Evolutionary conservation across 2,113 vertebrate genomes (phyloP), one percentile per base, ranked within the genome.

Genomic region (Sapajus apella): DNA sequence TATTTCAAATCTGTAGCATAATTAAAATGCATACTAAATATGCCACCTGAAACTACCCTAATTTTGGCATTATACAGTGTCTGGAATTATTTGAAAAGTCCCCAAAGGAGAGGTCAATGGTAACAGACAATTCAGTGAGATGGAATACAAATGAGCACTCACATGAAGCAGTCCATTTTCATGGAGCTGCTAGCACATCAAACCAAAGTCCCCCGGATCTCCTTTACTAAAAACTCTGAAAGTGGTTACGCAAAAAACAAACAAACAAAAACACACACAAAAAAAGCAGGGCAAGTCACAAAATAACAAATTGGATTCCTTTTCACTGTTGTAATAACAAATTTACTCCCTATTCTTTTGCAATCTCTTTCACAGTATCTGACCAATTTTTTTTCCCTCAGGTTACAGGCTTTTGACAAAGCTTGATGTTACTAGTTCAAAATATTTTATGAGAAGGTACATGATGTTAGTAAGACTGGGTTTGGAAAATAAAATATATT

Each of bases 401-500:
- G 56, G 70, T 66, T 87, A 86, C 20, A 80, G 40, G 30, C 27
- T 79, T 80, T 84, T 37, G 5, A 79, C 61, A 95, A 93, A 92
- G 88, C 32, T n/a, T 32, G 14, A 90, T 43, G 35, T n/a, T 47
- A 79, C 64, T 43, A 47, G 43, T 43, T 94, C 43, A 85, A 97
- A 90, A 85, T 56, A 85, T 52, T 76, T 87, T 75, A 58, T 68
- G 40, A 72, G 58, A 97, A 43, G 23, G n/a, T 73, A 82, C 79
- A 70, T 73, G 61, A 90, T n/a, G 40, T 72, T 92, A 52, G 37
- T 40, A 83, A 40, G 17, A 45, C 3, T 45, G 32, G 40, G 11
- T 79, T 86, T 88, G 64, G 64, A 90, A 97, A 81, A 79, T 25
- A 91, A 94, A 79, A 61, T 58, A 11, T 47, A 68, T 92, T 85